Percentiles rank a stretch among this genome's conserved stretches.
Evolutionary conservation across 2,888 invertebrate species (phyloP).

Genomic region (Meiosimyza decipiens): DNA sequence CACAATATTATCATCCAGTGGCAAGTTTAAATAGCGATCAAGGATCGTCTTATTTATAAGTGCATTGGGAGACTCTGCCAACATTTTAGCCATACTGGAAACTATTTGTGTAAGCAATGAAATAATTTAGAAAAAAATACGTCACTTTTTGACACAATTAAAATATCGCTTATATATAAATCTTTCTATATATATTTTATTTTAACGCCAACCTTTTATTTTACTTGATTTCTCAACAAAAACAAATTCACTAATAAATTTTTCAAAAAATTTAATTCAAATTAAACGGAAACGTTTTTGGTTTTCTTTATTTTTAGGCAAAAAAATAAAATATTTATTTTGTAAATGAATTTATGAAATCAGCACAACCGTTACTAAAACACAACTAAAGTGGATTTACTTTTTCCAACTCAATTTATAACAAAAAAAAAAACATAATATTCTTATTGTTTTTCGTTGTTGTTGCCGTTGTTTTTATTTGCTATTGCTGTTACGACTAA

Average conservation of each 20-base stretch:
- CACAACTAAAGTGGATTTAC: slow-evolving; percentile 62
- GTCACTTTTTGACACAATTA: background rate
- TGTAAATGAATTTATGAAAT: slow-evolving; percentile 42
- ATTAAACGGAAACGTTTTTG: slow-evolving; percentile 12
- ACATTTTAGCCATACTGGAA: slow-evolving; percentile 64
- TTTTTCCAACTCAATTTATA: slow-evolving; percentile 64
- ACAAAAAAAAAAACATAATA: slow-evolving; percentile 51
- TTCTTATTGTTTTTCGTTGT: slow-evolving; percentile 21
- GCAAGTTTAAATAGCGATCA: slow-evolving; percentile 79
- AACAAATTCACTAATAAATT: background rate
- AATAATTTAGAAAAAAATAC: background rate
- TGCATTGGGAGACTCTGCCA: slow-evolving; percentile 84
- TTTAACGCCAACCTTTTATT: slow-evolving; percentile 20
- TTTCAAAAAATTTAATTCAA: slow-evolving; percentile 19
- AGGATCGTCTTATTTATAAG: slow-evolving; percentile 81
- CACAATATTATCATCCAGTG: slow-evolving; percentile 79
- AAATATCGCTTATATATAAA: background rate
- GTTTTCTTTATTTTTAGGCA: background rate
- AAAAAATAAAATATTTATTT: slow-evolving; percentile 4
- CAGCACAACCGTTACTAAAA: slow-evolving; percentile 63
- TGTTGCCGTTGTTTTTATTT: slow-evolving; percentile 33
- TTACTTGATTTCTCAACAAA: slow-evolving; percentile 5
- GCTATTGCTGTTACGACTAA: slow-evolving; percentile 49
- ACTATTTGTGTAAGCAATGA: slow-evolving; percentile 1
- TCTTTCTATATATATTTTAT: background rate